Conservation (phyloP, 2,113 vertebrate species). For the Zosterops japonicus region DNA sequence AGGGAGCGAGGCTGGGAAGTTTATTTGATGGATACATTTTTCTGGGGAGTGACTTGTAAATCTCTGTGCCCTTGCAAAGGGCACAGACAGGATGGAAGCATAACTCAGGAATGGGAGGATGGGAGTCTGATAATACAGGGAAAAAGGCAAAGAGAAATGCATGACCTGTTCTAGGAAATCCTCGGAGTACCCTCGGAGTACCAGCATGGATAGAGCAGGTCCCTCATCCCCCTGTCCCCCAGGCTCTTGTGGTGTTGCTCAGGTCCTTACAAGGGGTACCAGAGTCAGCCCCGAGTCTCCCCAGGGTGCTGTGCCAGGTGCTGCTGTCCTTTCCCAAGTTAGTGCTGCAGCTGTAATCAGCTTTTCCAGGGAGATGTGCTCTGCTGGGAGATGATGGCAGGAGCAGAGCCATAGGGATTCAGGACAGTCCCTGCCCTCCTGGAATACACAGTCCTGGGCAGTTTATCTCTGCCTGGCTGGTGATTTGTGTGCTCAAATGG, state of each 20-base stretch:
- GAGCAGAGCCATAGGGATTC: not conserved
- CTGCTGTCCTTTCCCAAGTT: not conserved
- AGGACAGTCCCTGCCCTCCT: not conserved
- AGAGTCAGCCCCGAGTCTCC: not conserved
- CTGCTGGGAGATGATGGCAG: not conserved
- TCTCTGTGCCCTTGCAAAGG: slow-evolving; percentile 15
- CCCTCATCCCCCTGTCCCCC: not conserved
- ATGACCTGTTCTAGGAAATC: not conserved
- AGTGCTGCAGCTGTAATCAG: not conserved
- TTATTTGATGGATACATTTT: slow-evolving; percentile 15
- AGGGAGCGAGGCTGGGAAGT: not conserved
- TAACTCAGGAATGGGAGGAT: not conserved
- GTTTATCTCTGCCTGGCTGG: not conserved
- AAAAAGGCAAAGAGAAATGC: not conserved
- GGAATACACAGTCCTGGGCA: not conserved
- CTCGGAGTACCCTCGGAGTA: not conserved
- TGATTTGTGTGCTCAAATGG: not conserved
- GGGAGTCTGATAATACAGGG: not conserved
- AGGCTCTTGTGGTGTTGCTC: not conserved
- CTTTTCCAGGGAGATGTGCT: not conserved
- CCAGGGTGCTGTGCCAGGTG: not conserved
- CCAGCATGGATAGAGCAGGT: not conserved
- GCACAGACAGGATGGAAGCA: not conserved
- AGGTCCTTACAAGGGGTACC: not conserved
- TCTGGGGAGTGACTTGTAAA: not conserved